Conservation (phyloP, 2,113 vertebrate genomes). For the Hoplias malabaricus region DNA sequence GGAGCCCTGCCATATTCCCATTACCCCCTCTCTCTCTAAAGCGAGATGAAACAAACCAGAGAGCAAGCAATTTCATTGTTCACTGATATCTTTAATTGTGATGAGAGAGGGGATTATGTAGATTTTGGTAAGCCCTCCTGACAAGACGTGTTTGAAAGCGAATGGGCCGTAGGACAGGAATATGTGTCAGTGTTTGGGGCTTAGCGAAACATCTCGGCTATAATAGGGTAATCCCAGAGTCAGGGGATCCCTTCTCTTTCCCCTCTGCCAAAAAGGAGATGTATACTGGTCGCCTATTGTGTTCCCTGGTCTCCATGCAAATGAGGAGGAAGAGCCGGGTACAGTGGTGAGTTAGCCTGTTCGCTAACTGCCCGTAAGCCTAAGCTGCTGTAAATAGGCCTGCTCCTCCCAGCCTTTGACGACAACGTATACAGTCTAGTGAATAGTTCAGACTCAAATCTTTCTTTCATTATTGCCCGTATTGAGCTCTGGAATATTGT, state of each 20-base stretch:
- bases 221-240: conserved; percentile 80
- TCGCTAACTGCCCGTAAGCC: conserved; percentile 23
- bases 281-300: conserved; percentile 66
- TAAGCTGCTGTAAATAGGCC: conserved; percentile 25
- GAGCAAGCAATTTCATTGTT: conserved; percentile 83
- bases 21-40: conserved; percentile 56
- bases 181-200: conserved; percentile 75
- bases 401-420: conserved; percentile 22
- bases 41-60: conserved; percentile 76
- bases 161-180: conserved; percentile 76
- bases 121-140: conserved; percentile 79
- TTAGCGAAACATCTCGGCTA: conserved; percentile 76
- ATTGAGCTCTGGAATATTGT: neutral
- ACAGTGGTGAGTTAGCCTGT: conserved; percentile 27
- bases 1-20: conserved; percentile 54
- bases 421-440: neutral
- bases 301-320: conserved; percentile 61
- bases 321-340: conserved; percentile 16
- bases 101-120: conserved; percentile 79
- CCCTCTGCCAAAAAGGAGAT: conserved; percentile 71
- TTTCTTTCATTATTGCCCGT: neutral
- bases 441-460: neutral
- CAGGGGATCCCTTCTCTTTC: conserved; percentile 76
- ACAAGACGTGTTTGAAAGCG: conserved; percentile 80
- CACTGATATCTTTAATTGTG: conserved; percentile 83